phyloP scores from a whole-genome alignment of 1,140 invertebrate species.

The Drosophila nigrodunni region DNA sequence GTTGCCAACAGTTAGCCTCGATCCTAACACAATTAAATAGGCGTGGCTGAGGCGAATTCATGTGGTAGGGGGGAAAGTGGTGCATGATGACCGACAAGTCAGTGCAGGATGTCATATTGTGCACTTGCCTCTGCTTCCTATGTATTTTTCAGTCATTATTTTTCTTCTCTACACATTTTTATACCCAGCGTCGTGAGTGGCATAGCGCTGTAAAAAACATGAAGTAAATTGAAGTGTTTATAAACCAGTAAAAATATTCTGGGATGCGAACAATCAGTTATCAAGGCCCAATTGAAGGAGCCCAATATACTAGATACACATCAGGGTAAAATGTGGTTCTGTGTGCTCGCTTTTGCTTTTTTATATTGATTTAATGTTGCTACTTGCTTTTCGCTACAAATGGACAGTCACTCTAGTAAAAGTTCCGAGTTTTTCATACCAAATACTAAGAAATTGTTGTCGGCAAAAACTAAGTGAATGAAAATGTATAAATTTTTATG shows the following conservation, averaged over 20 bases:
- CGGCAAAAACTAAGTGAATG: not conserved
- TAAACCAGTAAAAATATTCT: no score
- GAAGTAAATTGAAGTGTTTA: no score
- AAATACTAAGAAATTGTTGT: slow-evolving; percentile 47
- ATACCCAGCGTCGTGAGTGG: no score
- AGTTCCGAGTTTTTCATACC: slow-evolving; percentile 15
- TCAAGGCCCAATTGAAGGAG: no score
- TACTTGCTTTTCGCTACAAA: slow-evolving; percentile 7
- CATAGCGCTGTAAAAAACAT: no score
- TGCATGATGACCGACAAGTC: slow-evolving; percentile 56
- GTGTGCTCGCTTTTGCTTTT: not conserved
- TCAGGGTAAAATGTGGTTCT: no score
- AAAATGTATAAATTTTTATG: slow-evolving; percentile 44
- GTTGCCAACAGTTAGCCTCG: slow-evolving; percentile 32
- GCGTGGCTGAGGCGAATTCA: not conserved
- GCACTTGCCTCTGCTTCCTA: slow-evolving; percentile 60
- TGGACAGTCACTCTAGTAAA: slow-evolving; percentile 23
- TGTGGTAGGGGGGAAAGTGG: slow-evolving; percentile 7
- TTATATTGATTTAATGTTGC: slow-evolving; percentile 29
- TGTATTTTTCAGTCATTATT: slow-evolving; percentile 67
- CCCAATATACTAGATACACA: no score
- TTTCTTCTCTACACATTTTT: slow-evolving; percentile 5
- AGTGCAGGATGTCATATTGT: slow-evolving; percentile 69
- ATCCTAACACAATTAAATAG: slow-evolving; percentile 71
- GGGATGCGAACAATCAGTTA: no score